Base-by-base conservation (phyloP, 2,797 vertebrate species). In the Pitangus sulphuratus region DNA sequence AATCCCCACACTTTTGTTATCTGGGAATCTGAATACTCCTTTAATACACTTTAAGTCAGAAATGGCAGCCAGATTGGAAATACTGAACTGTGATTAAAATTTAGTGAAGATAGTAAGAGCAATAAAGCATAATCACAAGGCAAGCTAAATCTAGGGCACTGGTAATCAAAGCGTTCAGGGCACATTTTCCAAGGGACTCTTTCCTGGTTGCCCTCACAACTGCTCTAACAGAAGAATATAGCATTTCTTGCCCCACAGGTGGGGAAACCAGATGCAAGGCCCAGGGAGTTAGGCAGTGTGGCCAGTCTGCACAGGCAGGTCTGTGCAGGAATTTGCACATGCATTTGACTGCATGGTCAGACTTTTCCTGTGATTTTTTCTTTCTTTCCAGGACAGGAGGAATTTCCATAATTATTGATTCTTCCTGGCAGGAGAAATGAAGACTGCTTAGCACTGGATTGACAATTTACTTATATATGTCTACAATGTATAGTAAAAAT, bases 21-120 rank as follows among this genome's bases (percentile, higher is more conserved):
- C 72, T 42, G 24, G 58, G 54, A 89, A 78, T 80, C 65, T 72
- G 71, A 91, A 51, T 69, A 62, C 15, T 68, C 40, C 44, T 88
- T 80, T 84, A 91, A 89, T 62, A 69, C 30, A 42, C 51, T 86
- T 61, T 30, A 84, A 92, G 79, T 64, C 62, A 93, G 91, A 96
- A 96, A 96, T 47, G 86, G 74, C 77, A 95, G 56, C 20, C 78
- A 69, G 57, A 85, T 33, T 83, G 72, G 80, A 96, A 95, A 68
- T 47, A 70, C 56, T 90, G 76, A 61, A 25, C 33, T 58, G 50
- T 90, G 69, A 97, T 92, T 90, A 90, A 95, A 92, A 89, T 48
- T 89, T 82, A 79, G 60, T 53, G 42, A 74, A 92, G 50, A 42
- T n/a, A 72, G 37, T 56, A 88, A 57, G 45, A 88, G 19, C 0